These are phyloP conservation scores for Synergus umbraculus DNA, from an alignment of 2,888 invertebrate genomes.

Conservation along the genomic window DNA sequence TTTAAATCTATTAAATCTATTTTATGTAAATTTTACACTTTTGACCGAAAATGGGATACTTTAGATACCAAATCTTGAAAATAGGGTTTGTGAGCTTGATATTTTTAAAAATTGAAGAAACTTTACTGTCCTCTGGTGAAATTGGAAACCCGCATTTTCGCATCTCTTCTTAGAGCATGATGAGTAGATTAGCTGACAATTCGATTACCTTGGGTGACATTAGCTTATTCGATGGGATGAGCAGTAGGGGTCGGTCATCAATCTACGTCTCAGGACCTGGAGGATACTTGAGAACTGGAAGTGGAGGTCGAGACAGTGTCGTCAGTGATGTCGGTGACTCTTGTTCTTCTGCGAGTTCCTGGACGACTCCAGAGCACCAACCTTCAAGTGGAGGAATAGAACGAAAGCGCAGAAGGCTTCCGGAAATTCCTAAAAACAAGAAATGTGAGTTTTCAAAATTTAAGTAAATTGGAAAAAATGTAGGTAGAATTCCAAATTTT, in stretches of 20 bases:
- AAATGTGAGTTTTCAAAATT: slow-evolving; percentile 83
- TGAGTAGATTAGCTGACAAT: slow-evolving; percentile 57
- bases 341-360: slow-evolving; percentile 72
- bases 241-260: slow-evolving; percentile 69
- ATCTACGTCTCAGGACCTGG: slow-evolving; percentile 57
- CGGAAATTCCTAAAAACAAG: slow-evolving; percentile 93
- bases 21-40: no score
- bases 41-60: no score
- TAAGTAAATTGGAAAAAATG: background rate
- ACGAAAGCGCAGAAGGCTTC: slow-evolving; percentile 88
- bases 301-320: slow-evolving; percentile 72
- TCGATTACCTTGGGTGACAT: slow-evolving; percentile 65
- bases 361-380: slow-evolving; percentile 74
- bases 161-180: slow-evolving; percentile 41
- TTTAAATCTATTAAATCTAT: no score
- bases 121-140: slow-evolving; percentile 3
- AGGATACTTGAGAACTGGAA: slow-evolving; percentile 54
- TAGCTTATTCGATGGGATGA: slow-evolving; percentile 75
- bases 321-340: slow-evolving; percentile 74
- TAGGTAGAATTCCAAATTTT: background rate
- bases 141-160: background rate
- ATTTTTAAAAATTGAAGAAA: background rate
- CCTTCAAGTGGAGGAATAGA: slow-evolving; percentile 75
- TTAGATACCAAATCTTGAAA: background rate
- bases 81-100: background rate